Conservation (phyloP, 2,888 invertebrate genomes). For the Erebia ligea region DNA sequence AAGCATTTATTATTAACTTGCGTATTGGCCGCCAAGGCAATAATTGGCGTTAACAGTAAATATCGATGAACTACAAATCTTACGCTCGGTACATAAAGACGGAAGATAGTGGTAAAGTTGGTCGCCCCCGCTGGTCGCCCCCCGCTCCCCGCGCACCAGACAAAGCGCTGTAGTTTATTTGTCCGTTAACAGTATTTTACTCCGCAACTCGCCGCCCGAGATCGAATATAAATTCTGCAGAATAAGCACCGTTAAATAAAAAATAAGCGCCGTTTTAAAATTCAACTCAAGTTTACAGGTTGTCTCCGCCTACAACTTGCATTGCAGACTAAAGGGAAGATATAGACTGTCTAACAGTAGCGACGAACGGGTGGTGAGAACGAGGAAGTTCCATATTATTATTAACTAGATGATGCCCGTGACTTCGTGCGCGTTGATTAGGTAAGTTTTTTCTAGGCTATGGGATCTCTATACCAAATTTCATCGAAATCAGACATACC, state of each 20-base stretch:
- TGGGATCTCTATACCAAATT: too few species aligned
- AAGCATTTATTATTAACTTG: too few species aligned
- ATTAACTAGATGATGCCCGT: too few species aligned
- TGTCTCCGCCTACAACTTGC: slow-evolving; percentile 13
- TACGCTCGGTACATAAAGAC: neutral
- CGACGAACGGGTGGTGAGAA: too few species aligned
- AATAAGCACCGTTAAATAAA: slow-evolving; percentile 36
- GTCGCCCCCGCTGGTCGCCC: neutral
- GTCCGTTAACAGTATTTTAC: slow-evolving; percentile 8
- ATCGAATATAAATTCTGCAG: slow-evolving; percentile 33
- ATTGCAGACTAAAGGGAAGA: neutral
- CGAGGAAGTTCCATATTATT: too few species aligned
- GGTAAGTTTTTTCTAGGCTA: too few species aligned
- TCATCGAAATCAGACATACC: too few species aligned
- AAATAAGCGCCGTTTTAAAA: slow-evolving; percentile 32
- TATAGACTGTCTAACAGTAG: neutral
- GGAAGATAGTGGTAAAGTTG: neutral
- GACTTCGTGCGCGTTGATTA: too few species aligned
- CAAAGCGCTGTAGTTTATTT: slow-evolving; percentile 5
- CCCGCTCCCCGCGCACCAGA: neutral
- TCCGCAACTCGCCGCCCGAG: slow-evolving; percentile 5
- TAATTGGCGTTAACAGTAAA: too few species aligned
- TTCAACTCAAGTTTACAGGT: slow-evolving; percentile 31
- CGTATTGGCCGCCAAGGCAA: too few species aligned
- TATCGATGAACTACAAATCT: too few species aligned